Conservation (phyloP, 92 coral and sea anemone genomes). For the Phenganax stokvisi region DNA sequence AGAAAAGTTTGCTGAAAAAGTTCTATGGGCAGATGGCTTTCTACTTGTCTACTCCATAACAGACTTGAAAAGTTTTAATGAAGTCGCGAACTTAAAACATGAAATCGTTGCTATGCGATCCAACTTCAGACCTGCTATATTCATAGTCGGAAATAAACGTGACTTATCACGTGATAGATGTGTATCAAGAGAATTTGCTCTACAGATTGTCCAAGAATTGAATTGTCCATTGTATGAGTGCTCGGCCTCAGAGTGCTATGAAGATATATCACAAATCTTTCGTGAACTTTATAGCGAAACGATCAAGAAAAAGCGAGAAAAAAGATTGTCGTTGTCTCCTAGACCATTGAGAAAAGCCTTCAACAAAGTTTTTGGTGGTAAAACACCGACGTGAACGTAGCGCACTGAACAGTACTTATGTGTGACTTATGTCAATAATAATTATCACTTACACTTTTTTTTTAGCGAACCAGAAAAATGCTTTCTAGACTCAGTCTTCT, state of each 20-base stretch:
- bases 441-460: background rate
- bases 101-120: slow-evolving; percentile 48
- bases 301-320: slow-evolving; percentile 55
- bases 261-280: slow-evolving; percentile 51
- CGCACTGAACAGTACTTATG: too few relatives aligned
- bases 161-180: slow-evolving; percentile 66
- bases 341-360: slow-evolving; percentile 66
- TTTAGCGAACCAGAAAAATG: background rate
- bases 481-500: too few relatives aligned
- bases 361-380: slow-evolving; percentile 66
- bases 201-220: slow-evolving; percentile 39
- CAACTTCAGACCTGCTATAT: slow-evolving; percentile 50
- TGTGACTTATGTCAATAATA: too few relatives aligned
- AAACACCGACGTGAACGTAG: background rate
- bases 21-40: slow-evolving; percentile 71
- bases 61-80: slow-evolving; percentile 57
- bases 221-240: slow-evolving; percentile 64
- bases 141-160: slow-evolving; percentile 64
- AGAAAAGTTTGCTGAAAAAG: slow-evolving; percentile 34
- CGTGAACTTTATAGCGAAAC: slow-evolving; percentile 68
- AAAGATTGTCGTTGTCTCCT: slow-evolving; percentile 62
- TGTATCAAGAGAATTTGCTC: slow-evolving; percentile 40
- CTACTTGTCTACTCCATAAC: slow-evolving; percentile 70
- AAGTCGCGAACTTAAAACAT: slow-evolving; percentile 43
- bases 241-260: slow-evolving; percentile 65